Evolutionary conservation across 2,113 vertebrate species (phyloP).

Genomic region (Guaruba guarouba): DNA sequence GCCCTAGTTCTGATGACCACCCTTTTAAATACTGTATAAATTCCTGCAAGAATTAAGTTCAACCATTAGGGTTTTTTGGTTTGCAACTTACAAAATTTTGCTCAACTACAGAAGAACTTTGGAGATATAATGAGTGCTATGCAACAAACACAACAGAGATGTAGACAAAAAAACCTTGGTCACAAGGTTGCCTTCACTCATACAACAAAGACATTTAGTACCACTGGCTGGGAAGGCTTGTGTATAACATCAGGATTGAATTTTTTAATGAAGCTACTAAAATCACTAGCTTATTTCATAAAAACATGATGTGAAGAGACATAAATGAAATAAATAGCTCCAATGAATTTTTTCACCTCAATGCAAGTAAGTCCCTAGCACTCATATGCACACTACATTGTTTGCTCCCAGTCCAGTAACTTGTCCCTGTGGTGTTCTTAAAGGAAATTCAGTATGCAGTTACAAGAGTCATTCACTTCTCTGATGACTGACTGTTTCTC

Average conservation of each 20-base stretch:
- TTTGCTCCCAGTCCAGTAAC: neutral
- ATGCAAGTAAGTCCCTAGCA: neutral
- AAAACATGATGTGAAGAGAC: neutral
- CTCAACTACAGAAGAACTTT: neutral
- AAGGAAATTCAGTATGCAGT: neutral
- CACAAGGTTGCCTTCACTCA: neutral
- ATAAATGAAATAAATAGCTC: neutral
- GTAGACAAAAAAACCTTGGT: neutral
- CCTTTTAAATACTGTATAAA: neutral
- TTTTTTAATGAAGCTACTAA: neutral
- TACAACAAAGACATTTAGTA: neutral
- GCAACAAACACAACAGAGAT: neutral
- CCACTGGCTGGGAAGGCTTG: neutral
- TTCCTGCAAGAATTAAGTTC: neutral
- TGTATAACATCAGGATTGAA: fast-evolving
- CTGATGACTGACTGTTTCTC: neutral
- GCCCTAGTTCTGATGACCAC: neutral
- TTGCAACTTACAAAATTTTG: neutral
- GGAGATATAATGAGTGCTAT: neutral
- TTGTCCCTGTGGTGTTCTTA: neutral
- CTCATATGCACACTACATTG: neutral
- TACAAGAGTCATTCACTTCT: neutral
- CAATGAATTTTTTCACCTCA: neutral
- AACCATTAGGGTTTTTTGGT: neutral
- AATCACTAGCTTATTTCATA: neutral